phyloP scores from a whole-genome alignment of 2,113 vertebrate species.

The Caracal caracal region DNA sequence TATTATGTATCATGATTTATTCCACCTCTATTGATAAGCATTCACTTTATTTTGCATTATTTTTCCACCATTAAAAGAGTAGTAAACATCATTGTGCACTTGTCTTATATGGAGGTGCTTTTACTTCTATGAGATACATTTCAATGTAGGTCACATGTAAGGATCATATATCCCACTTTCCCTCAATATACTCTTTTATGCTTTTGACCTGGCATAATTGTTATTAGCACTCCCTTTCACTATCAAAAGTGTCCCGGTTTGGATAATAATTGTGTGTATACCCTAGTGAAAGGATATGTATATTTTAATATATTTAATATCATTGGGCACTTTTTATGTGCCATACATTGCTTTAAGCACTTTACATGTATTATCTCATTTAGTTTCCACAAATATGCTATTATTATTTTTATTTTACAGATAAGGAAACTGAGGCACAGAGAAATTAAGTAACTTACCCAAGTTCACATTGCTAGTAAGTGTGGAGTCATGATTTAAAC shows the following conservation, averaged over 20 bases:
- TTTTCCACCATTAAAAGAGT: background rate
- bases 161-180: background rate
- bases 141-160: background rate
- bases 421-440: background rate
- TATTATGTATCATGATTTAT: background rate
- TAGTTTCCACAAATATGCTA: background rate
- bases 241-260: background rate
- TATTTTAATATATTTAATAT: background rate
- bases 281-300: background rate
- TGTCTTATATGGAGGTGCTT: background rate
- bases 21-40: background rate
- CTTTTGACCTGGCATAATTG: background rate
- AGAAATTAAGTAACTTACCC: slow-evolving; percentile 8
- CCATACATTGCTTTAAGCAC: background rate
- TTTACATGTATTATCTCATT: background rate
- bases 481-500: slow-evolving; percentile 13
- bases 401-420: slow-evolving; percentile 6
- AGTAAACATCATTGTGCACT: background rate
- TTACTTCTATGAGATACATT: background rate
- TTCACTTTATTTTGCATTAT: background rate
- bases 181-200: background rate
- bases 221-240: background rate
- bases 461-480: slow-evolving; percentile 23
- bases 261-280: background rate
- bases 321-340: background rate